Conservation (phyloP, 35 echinoderm and acorn worm genomes). For the Nesometra sesokonis region DNA sequence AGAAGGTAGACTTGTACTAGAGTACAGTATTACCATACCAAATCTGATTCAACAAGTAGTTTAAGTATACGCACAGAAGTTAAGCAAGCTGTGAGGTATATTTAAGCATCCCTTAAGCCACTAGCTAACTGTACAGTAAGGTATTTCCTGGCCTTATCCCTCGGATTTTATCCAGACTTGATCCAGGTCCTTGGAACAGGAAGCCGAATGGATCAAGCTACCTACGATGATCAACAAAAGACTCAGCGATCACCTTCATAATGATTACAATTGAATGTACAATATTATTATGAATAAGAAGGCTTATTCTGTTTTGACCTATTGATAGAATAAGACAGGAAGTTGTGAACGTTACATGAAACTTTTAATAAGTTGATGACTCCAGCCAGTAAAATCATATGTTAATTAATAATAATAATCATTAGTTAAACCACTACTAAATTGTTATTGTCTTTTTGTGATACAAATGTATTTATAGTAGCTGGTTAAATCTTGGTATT, state of each 20-base stretch:
- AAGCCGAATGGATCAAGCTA: background rate
- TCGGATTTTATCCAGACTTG: background rate
- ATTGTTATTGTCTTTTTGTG: too few relatives aligned
- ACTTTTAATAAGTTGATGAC: too few relatives aligned
- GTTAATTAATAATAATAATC: too few relatives aligned
- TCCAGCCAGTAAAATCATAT: too few relatives aligned
- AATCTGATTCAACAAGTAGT: too few relatives aligned
- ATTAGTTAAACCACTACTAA: too few relatives aligned
- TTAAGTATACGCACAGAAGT: background rate
- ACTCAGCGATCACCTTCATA: background rate
- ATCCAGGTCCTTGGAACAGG: background rate
- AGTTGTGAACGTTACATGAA: too few relatives aligned
- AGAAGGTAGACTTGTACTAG: too few relatives aligned
- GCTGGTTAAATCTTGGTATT: too few relatives aligned
- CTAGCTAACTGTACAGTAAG: background rate
- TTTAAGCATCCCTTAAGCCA: background rate
- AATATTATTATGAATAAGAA: background rate
- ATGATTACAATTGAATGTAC: background rate
- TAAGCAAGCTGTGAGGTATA: background rate
- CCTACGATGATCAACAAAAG: background rate
- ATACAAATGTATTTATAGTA: too few relatives aligned
- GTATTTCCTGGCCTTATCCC: background rate
- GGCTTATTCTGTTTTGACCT: background rate
- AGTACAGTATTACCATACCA: too few relatives aligned
- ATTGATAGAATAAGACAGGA: background rate